Evolutionary conservation across 2,888 invertebrate genomes (phyloP).

Genomic region (Metallyticus violacea): DNA sequence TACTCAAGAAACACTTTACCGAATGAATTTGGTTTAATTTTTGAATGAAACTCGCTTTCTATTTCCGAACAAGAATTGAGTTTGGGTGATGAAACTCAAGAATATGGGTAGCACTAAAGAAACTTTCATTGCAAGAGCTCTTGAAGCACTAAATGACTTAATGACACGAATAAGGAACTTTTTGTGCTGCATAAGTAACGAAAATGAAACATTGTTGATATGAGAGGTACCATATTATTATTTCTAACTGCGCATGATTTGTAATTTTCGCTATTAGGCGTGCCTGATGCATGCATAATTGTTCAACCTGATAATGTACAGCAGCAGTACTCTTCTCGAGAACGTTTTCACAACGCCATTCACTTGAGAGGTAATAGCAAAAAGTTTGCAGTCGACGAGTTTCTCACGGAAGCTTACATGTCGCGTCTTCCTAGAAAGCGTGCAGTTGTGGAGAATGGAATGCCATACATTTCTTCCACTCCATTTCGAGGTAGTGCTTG

Average conservation of each 20-base stretch:
- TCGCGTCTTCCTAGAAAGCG: not conserved
- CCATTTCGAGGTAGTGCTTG: not conserved
- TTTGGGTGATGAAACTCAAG: too few relatives aligned
- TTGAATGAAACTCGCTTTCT: too few relatives aligned
- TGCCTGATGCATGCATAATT: not conserved
- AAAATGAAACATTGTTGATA: not conserved
- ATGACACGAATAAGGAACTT: not conserved
- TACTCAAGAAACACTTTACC: too few relatives aligned
- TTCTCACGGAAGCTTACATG: not conserved
- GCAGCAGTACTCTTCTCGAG: not conserved
- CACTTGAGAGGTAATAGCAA: not conserved
- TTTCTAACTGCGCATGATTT: not conserved
- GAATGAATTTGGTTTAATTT: too few relatives aligned
- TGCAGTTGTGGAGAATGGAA: not conserved
- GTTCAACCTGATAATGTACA: not conserved
- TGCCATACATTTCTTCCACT: not conserved
- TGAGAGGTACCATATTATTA: not conserved
- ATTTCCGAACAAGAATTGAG: too few relatives aligned
- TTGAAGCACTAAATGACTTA: too few relatives aligned
- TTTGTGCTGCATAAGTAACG: not conserved
- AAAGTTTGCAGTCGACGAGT: not conserved
- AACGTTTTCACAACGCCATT: not conserved
- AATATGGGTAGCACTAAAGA: too few relatives aligned
- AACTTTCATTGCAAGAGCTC: too few relatives aligned
- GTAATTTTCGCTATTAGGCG: not conserved